phyloP scores from a whole-genome alignment of 1,140 invertebrate genomes.

The Pteromalus puparum region DNA sequence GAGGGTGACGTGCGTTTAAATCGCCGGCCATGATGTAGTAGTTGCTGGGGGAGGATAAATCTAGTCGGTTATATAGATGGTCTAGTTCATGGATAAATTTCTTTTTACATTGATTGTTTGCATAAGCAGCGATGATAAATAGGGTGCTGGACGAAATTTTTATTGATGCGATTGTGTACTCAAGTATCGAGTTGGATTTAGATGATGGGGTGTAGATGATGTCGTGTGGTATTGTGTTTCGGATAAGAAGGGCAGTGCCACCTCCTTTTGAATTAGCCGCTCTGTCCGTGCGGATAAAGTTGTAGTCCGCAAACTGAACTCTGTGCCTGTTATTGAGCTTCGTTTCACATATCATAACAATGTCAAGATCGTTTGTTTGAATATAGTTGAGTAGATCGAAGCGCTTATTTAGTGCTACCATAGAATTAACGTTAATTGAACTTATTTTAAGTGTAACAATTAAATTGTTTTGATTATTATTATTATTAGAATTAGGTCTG shows the following conservation, averaged over 20 bases:
- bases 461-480: too few relatives aligned
- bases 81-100: not conserved
- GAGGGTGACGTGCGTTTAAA: not conserved
- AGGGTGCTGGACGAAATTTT: not conserved
- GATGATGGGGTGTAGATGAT: not conserved
- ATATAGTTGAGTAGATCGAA: not conserved
- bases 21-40: not conserved
- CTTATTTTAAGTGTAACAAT: not conserved
- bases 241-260: slow-evolving; percentile 9
- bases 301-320: not conserved
- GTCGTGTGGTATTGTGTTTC: slow-evolving; percentile 1
- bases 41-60: not conserved
- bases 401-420: not conserved
- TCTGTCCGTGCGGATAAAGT: slow-evolving; percentile 9
- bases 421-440: not conserved
- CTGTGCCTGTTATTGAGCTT: slow-evolving; percentile 6
- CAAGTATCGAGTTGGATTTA: not conserved
- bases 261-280: not conserved
- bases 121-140: not conserved
- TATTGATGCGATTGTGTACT: not conserved
- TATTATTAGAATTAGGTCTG: too few relatives aligned
- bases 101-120: not conserved
- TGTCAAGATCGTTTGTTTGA: not conserved
- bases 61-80: not conserved
- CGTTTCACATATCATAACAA: slow-evolving; percentile 18